A percentile compares a stretch with the other conserved stretches of the same genome.
phyloP scores from a whole-genome alignment of 37 sponge, comb jelly and placozoan species.

The Chondrilla cf. caribensis region DNA sequence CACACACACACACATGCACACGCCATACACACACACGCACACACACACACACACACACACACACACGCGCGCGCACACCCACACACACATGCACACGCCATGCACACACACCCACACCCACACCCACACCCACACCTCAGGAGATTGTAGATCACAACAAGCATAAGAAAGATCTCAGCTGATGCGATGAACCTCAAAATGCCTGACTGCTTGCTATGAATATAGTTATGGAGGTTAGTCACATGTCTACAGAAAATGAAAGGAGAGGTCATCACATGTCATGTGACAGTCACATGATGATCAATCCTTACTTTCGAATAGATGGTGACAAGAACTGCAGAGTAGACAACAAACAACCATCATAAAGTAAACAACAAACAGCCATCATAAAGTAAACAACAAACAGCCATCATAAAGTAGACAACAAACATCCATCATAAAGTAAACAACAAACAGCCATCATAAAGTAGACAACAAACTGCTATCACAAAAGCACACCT shows the following conservation, averaged over 20 bases:
- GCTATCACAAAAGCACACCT: no score
- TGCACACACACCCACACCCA: no score
- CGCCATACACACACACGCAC: no score
- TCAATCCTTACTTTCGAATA: neutral
- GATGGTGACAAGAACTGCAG: constrained; percentile 18
- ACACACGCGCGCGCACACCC: neutral
- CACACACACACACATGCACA: no score
- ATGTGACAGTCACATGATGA: no score
- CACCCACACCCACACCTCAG: constrained; percentile 21
- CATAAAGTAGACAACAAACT: no score
- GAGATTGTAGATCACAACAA: constrained; percentile 39
- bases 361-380: neutral
- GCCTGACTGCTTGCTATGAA: constrained; percentile 25
- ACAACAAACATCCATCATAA: neutral
- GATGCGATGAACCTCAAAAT: constrained; percentile 51
- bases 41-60: no score
- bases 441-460: neutral
- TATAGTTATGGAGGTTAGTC: neutral
- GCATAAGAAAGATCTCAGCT: constrained; percentile 58
- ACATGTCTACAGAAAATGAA: neutral
- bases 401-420: neutral
- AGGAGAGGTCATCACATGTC: neutral
- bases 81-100: neutral
- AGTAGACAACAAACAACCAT: neutral
- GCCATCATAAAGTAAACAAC: neutral